phyloP scores from a whole-genome alignment of 1,140 invertebrate genomes.

The Brachionus manjavacas region DNA sequence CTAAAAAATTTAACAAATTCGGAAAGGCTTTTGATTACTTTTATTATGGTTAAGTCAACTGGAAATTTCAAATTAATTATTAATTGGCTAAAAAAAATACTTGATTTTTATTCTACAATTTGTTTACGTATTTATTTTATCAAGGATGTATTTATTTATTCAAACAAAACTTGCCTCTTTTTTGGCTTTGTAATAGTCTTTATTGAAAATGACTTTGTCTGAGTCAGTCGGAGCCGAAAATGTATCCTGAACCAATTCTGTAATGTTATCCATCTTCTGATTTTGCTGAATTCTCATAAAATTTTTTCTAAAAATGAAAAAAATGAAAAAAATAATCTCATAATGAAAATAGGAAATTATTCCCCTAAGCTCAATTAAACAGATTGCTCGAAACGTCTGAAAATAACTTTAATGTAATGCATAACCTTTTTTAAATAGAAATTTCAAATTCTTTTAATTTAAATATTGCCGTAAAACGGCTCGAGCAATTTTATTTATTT shows the following conservation, averaged over 20 bases:
- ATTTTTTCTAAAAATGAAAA: background rate
- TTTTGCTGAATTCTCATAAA: background rate
- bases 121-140: background rate
- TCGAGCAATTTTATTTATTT: background rate
- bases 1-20: no score
- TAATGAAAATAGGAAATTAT: background rate
- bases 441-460: background rate
- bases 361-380: background rate
- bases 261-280: conserved; percentile 31
- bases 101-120: no score
- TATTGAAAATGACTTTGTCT: conserved; percentile 26
- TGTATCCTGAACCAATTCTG: conserved; percentile 1
- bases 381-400: background rate
- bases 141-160: background rate
- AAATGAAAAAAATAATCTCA: background rate
- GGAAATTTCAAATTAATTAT: no score
- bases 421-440: background rate
- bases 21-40: no score
- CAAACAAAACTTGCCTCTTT: conserved; percentile 2
- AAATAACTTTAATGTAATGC: background rate
- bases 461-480: background rate
- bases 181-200: conserved; percentile 34
- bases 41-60: no score
- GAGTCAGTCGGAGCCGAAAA: conserved; percentile 16
- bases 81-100: no score